phyloP scores from a whole-genome alignment of 2,888 invertebrate species.

The Rhyacophila evoluta region DNA sequence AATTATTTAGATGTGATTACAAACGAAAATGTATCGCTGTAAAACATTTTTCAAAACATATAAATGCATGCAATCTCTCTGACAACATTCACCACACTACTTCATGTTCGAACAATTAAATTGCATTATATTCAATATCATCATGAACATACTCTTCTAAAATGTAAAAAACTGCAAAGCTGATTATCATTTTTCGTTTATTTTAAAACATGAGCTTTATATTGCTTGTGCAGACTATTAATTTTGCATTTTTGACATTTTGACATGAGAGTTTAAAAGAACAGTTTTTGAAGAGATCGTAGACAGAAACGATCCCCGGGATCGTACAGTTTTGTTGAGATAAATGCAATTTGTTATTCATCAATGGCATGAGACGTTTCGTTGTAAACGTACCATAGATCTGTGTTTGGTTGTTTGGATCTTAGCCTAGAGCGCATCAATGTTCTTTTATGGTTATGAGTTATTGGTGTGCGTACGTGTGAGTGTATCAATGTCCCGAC shows the following conservation, averaged over 20 bases:
- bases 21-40: not conserved
- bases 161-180: not conserved
- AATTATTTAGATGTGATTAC: constrained; percentile 3
- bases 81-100: not conserved
- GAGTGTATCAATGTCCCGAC: constrained; percentile 36
- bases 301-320: not conserved
- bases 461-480: constrained; percentile 42
- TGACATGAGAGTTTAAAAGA: not conserved
- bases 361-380: constrained; percentile 49
- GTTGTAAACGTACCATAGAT: constrained; percentile 46
- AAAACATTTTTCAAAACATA: not conserved
- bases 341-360: not conserved
- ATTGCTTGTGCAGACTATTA: not conserved
- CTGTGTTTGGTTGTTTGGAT: constrained; percentile 49
- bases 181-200: not conserved
- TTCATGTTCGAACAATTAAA: constrained; percentile 9
- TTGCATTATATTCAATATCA: constrained; percentile 5
- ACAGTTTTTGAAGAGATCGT: not conserved
- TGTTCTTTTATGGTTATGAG: constrained; percentile 40
- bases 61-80: not conserved
- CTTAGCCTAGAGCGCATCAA: constrained; percentile 49
- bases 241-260: not conserved
- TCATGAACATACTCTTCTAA: not conserved
- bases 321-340: not conserved
- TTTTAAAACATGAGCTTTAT: not conserved